Evolutionary conservation across 2,888 invertebrate genomes (phyloP), one percentile per base, ranked within the genome.

Genomic region (Thyatira batis): DNA sequence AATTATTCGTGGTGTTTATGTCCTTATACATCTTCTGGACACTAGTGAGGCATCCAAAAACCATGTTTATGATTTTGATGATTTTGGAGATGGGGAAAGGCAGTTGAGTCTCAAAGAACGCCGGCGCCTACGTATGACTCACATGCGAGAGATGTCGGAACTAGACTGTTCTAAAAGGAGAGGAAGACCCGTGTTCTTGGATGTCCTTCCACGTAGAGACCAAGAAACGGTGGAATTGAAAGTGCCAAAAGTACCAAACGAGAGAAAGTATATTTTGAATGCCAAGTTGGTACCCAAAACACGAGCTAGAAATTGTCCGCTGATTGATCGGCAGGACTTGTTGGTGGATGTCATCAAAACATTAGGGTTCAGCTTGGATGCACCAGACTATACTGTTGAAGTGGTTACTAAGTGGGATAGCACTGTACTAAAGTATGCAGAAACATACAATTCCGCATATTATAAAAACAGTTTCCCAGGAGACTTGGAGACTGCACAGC

Each of bases 401-500:
- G n/a, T n/a, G n/a, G n/a, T n/a, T n/a, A n/a, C n/a, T n/a, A n/a
- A n/a, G n/a, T n/a, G n/a, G n/a, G n/a, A n/a, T n/a, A n/a, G n/a
- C n/a, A n/a, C n/a, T n/a, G n/a, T n/a, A n/a, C n/a, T n/a, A n/a
- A n/a, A n/a, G n/a, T n/a, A n/a, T n/a, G n/a, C n/a, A n/a, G n/a
- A n/a, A 33, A n/a, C n/a, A 5, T 23, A 21, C 21, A 11, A 4
- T 23, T 1, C 4, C 20, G 5, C 27, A 20, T 17, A 17, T 13
- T 3, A 1, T 9, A 1, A 45, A 25, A 10, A 6, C 10, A 13
- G n/a, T 44, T 49, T 1, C 17, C 48, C 3, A 33, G 11, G 17
- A 27, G 8, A 10, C n/a, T 21, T 21, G 11, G 58, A 46, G 11
- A 44, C 11, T 5, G 54, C 46, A 0, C 27, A 43, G 2, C 85